A percentile compares a stretch with the other conserved stretches of the same genome.
Conservation (phyloP, 1,140 invertebrate species). For the Lineus longissimus region DNA sequence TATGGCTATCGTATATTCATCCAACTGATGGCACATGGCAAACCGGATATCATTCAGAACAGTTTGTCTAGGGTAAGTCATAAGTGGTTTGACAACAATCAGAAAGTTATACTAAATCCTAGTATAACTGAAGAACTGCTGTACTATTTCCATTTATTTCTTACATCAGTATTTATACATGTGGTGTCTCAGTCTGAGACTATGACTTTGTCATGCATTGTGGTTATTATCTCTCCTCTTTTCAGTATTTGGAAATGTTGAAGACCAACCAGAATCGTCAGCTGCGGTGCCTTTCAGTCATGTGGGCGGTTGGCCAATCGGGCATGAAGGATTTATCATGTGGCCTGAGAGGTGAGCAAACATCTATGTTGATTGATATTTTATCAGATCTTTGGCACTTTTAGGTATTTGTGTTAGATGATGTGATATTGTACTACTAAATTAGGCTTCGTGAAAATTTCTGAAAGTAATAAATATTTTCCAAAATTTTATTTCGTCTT, state of each 20-base stretch:
- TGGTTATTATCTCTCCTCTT: conserved; percentile 7
- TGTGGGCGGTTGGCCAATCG: conserved; percentile 76
- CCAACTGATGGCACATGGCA: conserved; percentile 33
- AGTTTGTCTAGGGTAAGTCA: conserved; percentile 29
- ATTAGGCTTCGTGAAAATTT: not conserved
- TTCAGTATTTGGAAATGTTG: conserved; percentile 43
- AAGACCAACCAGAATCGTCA: conserved; percentile 68
- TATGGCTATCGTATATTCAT: conserved; percentile 45
- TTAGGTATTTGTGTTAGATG: not conserved
- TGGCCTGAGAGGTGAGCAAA: conserved; percentile 65
- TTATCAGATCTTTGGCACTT: not conserved
- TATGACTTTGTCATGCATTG: too few relatives aligned
- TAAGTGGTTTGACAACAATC: not conserved
- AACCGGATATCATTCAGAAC: conserved; percentile 26
- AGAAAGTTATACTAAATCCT: too few relatives aligned
- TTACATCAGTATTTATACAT: too few relatives aligned
- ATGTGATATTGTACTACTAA: not conserved
- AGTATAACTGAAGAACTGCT: too few relatives aligned
- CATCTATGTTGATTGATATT: conserved; percentile 2
- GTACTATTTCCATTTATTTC: too few relatives aligned
- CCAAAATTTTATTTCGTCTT: not conserved
- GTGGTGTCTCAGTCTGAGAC: too few relatives aligned
- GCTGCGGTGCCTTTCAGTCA: conserved; percentile 68
- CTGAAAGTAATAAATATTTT: too few relatives aligned
- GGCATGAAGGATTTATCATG: conserved; percentile 65